Evolutionary conservation across 2,888 invertebrate species (phyloP), one percentile per base, ranked within the genome.

Genomic region (Petrolisthes cinctipes): DNA sequence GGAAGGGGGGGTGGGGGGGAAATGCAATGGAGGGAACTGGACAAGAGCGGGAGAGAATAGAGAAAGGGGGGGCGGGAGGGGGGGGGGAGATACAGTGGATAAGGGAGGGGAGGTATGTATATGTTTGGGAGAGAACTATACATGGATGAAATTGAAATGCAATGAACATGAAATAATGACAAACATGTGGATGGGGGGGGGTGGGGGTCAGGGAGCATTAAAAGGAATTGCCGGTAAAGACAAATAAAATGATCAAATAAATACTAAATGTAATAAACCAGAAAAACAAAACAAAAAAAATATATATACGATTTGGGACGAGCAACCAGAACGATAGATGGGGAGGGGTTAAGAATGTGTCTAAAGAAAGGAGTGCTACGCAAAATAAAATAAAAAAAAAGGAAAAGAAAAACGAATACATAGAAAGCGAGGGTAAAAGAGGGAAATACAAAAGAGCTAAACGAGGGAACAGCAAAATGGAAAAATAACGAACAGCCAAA

Each of bases 61-160:
- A n/a, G 82, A 5, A 68, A 82, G 61, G 71, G 82, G 56, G 23
- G 83, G 61, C n/a, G 76, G 57, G 20, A 23, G 4, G 23, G 51
- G 76, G n/a, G 57, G 53, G 57, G 54, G 83, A 83, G 54, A 37
- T 23, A 20, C 1, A 23, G 54, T 66, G 37, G 85, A 56, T 71
- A 85, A 85, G 11, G n/a, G 20, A 73, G 56, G 57, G 66, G n/a
- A 66, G 14, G n/a, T 37, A 37, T 37, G 37, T 37, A 37, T 37
- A 2, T 37, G 37, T 37, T 37, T 37, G 37, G 37, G 37, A 37
- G 37, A 37, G 37, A 37, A 37, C 37, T 37, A 37, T 37, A 37
- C 37, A 37, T 1, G 0, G 37, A 37, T 37, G 37, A 37, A 37
- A 37, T 37, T 37, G 37, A 37, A 37, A 37, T 37, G 37, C 1